A percentile compares a stretch with the other conserved stretches of the same genome.
Evolutionary conservation across 2,113 vertebrate species (phyloP).

Genomic region (Microcebus lehilahytsara): DNA sequence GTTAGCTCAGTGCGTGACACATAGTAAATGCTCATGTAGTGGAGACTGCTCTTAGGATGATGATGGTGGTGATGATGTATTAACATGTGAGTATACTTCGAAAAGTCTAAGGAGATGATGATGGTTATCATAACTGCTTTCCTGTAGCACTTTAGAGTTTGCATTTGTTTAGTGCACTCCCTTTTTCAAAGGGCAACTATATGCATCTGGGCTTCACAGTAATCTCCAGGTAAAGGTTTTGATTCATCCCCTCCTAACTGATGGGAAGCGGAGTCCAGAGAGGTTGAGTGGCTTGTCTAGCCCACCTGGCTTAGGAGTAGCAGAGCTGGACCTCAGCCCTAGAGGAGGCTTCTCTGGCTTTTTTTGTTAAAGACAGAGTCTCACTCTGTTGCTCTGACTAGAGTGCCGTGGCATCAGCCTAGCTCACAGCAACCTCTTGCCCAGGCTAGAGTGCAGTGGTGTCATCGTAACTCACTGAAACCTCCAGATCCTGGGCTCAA

Average conservation of each 20-base stretch:
- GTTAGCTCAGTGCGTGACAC: background rate
- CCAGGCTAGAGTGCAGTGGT: no score
- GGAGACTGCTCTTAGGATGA: background rate
- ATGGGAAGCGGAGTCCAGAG: background rate
- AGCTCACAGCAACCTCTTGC: no score
- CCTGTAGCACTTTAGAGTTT: background rate
- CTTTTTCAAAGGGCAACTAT: background rate
- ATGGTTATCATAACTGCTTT: background rate
- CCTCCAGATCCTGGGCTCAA: no score
- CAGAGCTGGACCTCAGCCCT: background rate
- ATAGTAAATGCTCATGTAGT: background rate
- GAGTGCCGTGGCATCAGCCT: no score
- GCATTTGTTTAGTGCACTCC: background rate
- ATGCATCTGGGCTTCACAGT: background rate
- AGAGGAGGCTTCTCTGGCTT: background rate
- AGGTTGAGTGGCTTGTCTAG: background rate
- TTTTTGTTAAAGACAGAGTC: background rate
- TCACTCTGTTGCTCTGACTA: no score
- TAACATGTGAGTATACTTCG: rapidly evolving
- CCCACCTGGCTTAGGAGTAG: background rate
- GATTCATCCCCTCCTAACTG: no score
- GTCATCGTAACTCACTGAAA: no score
- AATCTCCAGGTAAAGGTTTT: background rate
- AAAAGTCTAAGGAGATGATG: background rate
- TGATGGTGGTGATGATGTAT: no score